Evolutionary conservation across 2,113 vertebrate species (phyloP), one percentile per base, ranked within the genome.

Genomic region (Potamarius usumacintae): DNA sequence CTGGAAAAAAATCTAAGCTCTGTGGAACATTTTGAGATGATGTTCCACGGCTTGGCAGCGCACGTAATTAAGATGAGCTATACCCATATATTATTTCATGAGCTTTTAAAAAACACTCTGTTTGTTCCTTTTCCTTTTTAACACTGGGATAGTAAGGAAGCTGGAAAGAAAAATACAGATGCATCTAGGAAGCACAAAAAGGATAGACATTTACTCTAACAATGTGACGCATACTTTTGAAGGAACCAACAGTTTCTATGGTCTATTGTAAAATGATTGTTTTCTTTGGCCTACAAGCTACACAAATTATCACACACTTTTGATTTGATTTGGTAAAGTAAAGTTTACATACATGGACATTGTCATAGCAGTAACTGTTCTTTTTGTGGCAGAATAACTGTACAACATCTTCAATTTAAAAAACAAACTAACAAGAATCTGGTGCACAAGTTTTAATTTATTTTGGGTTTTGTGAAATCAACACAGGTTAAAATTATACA

Each of bases 1-100:
- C 22, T 89, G 90, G 81, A 90, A 85, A 90, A 85, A 69, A 80
- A 65, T 87, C n/a, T 10, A 72, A 30, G 57, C 60, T 87, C 72
- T 79, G 34, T 77, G 86, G 88, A 86, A 85, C 79, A 22, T 60
- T 82, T 74, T 65, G 79, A 83, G 86, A 88, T 79, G 60, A 63
- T 86, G 42, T 82, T 88, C 67, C 55, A 84, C 17, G n/a, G 84
- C 82, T 83, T 88, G 84, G 80, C 86, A 88, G 50, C 14, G 69
- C 53, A 17, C 77, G 34, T 25, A 9, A 72, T 83, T 83, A 89
- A 69, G 83, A 83, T 69, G 86, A 48, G 60, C 42, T 30, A 42
- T 74, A 69, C 0, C 52, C 55, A 79, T 83, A 74, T 76, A 83
- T 89, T 83, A 90, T 89, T 85, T 81, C 63, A 69, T 27, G 34